Evolutionary conservation across 2,113 vertebrate genomes (phyloP).

Genomic region (Octodon degus): DNA sequence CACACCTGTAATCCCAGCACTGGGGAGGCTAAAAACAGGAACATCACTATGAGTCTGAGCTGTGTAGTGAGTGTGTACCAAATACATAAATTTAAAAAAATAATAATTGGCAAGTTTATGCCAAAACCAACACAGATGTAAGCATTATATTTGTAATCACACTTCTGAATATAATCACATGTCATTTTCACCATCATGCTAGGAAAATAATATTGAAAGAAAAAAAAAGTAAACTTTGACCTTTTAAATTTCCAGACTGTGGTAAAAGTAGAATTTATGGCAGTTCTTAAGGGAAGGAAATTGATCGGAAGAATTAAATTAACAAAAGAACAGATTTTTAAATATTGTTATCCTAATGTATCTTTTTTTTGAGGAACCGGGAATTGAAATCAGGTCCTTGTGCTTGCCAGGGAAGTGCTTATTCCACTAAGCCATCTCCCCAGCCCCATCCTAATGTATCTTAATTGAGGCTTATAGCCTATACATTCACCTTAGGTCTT

Average conservation of each 20-base stretch:
- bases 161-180: constrained; percentile 52
- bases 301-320: constrained; percentile 23
- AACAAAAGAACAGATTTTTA: constrained; percentile 49
- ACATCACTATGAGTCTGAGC: too few relatives aligned
- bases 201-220: constrained; percentile 70
- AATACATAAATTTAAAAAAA: too few relatives aligned
- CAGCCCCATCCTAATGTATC: too few relatives aligned
- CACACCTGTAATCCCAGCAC: too few relatives aligned
- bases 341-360: constrained; percentile 16
- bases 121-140: constrained; percentile 53
- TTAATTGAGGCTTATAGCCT: too few relatives aligned
- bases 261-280: constrained; percentile 20
- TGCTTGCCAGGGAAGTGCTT: too few relatives aligned
- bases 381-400: too few relatives aligned
- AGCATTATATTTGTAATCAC: constrained; percentile 48
- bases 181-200: constrained; percentile 59
- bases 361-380: too few relatives aligned
- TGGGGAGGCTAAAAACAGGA: too few relatives aligned
- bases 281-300: constrained; percentile 3
- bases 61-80: too few relatives aligned
- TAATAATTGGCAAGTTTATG: constrained; percentile 67
- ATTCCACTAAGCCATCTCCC: too few relatives aligned
- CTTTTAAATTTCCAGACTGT: constrained; percentile 33
- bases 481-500: too few relatives aligned
- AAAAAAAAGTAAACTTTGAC: constrained; percentile 42